Percentiles rank a stretch among this genome's conserved stretches.
Evolutionary conservation across 2,888 invertebrate species (phyloP).

Genomic region (Sussaba pulchella): DNA sequence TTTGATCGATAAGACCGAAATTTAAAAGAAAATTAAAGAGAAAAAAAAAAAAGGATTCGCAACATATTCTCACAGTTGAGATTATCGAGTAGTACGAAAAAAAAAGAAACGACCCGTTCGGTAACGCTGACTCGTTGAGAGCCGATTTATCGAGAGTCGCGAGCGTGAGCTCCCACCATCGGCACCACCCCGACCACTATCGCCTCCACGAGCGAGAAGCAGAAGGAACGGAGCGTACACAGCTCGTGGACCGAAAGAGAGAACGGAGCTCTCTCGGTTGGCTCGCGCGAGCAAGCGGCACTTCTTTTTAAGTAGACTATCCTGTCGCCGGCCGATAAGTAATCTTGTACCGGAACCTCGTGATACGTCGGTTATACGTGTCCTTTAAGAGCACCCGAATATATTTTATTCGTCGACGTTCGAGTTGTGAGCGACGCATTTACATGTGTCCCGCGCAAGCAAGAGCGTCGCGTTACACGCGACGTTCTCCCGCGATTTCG

Average conservation of each 20-base stretch:
- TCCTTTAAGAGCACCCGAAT: slow-evolving; percentile 69
- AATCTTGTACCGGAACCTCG: slow-evolving; percentile 76
- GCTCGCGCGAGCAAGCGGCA: slow-evolving; percentile 53
- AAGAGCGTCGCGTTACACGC: slow-evolving; percentile 13
- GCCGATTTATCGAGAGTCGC: slow-evolving; percentile 50
- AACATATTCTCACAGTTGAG: background rate
- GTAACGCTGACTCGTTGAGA: slow-evolving; percentile 46
- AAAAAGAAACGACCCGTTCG: slow-evolving; percentile 39
- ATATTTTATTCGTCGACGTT: slow-evolving; percentile 45
- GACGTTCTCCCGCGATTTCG: background rate
- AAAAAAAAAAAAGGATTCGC: background rate
- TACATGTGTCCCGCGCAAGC: slow-evolving; percentile 22
- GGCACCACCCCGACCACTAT: no score
- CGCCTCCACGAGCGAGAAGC: background rate
- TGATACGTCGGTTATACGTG: slow-evolving; percentile 72
- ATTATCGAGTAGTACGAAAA: slow-evolving; percentile 11
- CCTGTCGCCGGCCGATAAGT: slow-evolving; percentile 76
- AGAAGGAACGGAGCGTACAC: no score
- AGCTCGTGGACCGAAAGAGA: slow-evolving; percentile 53
- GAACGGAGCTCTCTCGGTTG: slow-evolving; percentile 36
- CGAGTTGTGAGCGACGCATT: slow-evolving; percentile 4
- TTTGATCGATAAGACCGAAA: slow-evolving; percentile 17
- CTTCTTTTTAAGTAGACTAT: slow-evolving; percentile 76
- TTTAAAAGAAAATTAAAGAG: no score
- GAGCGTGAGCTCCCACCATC: slow-evolving; percentile 3